These are phyloP conservation scores for Rhinolophus sinicus DNA, from an alignment of 2,113 vertebrate genomes.

Conservation along the genomic window DNA sequence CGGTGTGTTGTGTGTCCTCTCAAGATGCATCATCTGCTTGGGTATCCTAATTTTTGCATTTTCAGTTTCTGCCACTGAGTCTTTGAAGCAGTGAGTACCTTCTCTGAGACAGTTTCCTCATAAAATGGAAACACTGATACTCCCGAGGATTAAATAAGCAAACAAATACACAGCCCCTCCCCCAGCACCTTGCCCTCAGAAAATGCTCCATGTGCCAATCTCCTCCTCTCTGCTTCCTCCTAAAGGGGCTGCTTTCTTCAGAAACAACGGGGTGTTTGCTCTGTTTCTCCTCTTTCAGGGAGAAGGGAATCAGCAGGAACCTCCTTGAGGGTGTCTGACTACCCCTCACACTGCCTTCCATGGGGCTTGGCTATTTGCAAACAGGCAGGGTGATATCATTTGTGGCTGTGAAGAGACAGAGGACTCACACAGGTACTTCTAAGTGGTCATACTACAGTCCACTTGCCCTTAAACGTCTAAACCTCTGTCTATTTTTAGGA, in stretches of 20 bases:
- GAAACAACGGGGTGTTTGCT: not conserved
- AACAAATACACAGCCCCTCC: not conserved
- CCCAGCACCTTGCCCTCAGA: not conserved
- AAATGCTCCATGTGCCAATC: not conserved
- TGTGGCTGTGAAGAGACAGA: not conserved
- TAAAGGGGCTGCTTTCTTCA: not conserved
- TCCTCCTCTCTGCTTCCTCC: not conserved
- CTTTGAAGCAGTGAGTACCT: not conserved
- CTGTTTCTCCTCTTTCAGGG: not conserved
- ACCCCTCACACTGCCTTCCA: not conserved
- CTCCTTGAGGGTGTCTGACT: not conserved
- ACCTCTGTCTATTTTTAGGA: slow-evolving; percentile 67
- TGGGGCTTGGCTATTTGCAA: not conserved
- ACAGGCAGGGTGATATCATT: not conserved
- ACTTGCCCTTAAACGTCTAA: slow-evolving; percentile 51
- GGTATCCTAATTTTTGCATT: not conserved
- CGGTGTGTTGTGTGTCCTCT: not conserved
- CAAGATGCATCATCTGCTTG: not conserved
- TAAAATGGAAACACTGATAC: not conserved
- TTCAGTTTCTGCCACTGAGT: not conserved
- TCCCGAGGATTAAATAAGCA: not conserved
- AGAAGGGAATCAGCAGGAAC: not conserved
- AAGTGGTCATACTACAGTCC: not conserved
- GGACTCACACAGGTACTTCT: not conserved
- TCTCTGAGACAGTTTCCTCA: not conserved